Evolutionary conservation across 2,113 vertebrate genomes (phyloP), one percentile per base, ranked within the genome.

Genomic region (Onychorhynchus coronatus): DNA sequence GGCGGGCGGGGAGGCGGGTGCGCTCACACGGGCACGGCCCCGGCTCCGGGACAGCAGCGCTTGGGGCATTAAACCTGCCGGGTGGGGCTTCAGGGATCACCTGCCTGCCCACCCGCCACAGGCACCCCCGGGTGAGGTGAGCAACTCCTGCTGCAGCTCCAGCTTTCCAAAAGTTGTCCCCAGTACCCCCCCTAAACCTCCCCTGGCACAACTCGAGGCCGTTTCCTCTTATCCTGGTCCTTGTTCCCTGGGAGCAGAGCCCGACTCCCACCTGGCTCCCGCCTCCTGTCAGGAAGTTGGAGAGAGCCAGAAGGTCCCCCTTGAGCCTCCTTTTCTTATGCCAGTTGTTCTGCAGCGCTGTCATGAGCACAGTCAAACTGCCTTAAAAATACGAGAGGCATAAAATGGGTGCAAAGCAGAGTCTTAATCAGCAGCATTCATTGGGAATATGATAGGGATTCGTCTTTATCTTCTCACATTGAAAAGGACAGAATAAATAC

Each of bases 401-500:
- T 3, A 7, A 53, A 74, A 49, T 1, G 12, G 35, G 70, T 41
- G 46, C n/a, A 14, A 86, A 53, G 86, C 19, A 47, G 30, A 12
- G 4, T 25, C 37, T 53, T 2, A 12, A 50, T 27, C 50, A 49
- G 74, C 73, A 81, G 70, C 2, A 3, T 42, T 55, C 18, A 0
- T 2, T 1, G 68, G 55, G 55, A 71, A 25, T 8, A 23, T 22
- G 59, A 15, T 25, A 20, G 58, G 35, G 58, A 53, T 53, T 39
- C 27, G 5, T 16, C 53, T 58, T 28, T 47, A n/a, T 61, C 46
- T 53, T 28, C 52, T 61, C 42, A 0, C 4, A 17, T 27, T 76
- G 88, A 68, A 96, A 97, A 94, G 87, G 80, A 52, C 77, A 68
- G 20, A 37, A 66, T 24, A 93, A 85, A 94, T 46, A 37, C 24